phyloP scores from a whole-genome alignment of 2,797 vertebrate species.

The Tapirus indicus region DNA sequence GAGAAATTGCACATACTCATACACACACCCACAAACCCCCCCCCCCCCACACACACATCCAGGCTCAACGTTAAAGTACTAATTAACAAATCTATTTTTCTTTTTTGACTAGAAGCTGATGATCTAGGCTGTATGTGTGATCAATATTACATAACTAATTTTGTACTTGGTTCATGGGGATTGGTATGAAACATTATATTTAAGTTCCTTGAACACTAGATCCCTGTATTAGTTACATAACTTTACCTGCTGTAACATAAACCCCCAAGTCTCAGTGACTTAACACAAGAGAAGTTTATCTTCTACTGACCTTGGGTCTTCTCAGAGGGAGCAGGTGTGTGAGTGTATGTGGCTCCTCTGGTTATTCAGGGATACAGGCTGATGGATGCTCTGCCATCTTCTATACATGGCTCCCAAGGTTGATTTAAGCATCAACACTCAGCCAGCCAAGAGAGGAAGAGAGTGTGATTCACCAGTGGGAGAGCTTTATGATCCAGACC shows the following conservation, averaged over 20 bases:
- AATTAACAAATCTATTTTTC: neutral
- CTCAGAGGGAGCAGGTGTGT: neutral
- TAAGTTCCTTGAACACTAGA: neutral
- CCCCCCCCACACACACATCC: neutral
- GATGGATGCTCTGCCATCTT: neutral
- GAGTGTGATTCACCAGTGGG: neutral
- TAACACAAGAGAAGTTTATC: neutral
- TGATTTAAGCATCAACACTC: neutral
- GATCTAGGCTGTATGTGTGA: neutral
- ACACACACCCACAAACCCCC: too few species aligned
- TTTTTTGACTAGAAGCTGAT: neutral
- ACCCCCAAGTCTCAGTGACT: neutral
- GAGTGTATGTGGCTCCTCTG: neutral
- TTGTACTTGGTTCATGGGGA: neutral
- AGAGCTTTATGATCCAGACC: neutral
- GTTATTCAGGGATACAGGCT: neutral
- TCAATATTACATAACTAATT: neutral
- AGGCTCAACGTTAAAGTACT: slow-evolving; percentile 27
- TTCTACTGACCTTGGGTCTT: neutral
- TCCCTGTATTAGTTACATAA: neutral
- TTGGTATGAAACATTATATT: neutral
- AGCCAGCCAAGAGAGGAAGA: neutral
- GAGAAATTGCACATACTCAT: fast-evolving
- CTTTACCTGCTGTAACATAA: neutral
- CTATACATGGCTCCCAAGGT: neutral